A percentile compares a stretch with the other conserved stretches of the same genome.
Conservation (phyloP, 2,797 vertebrate species). For the Australoheros facetus region DNA sequence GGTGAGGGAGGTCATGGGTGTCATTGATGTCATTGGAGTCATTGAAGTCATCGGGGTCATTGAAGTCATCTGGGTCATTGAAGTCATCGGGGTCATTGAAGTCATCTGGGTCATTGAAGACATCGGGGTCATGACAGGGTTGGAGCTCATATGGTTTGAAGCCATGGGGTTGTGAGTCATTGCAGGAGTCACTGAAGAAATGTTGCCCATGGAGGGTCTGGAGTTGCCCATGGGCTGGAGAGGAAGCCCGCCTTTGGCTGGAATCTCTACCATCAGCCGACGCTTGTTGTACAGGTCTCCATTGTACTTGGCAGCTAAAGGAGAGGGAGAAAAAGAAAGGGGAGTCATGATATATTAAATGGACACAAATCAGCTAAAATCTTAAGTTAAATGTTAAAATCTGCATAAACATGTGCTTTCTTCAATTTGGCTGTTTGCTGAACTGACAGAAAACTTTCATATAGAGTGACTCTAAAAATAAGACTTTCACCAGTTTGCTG, state of each 20-base stretch:
- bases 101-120: conserved; percentile 56
- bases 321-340: conserved; percentile 38
- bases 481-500: neutral
- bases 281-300: conserved; percentile 94
- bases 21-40: conserved; percentile 37
- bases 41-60: conserved; percentile 40
- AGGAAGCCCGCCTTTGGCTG: conserved; percentile 90
- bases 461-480: neutral
- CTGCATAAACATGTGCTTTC: neutral
- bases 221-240: conserved; percentile 87
- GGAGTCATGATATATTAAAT: conserved; percentile 9
- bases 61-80: conserved; percentile 57
- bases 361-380: conserved; percentile 14
- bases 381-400: neutral
- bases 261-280: conserved; percentile 91
- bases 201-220: conserved; percentile 76
- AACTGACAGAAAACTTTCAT: neutral
- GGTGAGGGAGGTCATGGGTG: conserved; percentile 36
- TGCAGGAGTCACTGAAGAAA: conserved; percentile 57
- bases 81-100: conserved; percentile 37
- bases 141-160: conserved; percentile 66
- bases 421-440: neutral
- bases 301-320: conserved; percentile 91
- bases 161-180: conserved; percentile 70
- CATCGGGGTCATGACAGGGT: conserved; percentile 53